phyloP scores from a whole-genome alignment of 2,797 vertebrate genomes.

The Poeciliopsis gracilis region DNA sequence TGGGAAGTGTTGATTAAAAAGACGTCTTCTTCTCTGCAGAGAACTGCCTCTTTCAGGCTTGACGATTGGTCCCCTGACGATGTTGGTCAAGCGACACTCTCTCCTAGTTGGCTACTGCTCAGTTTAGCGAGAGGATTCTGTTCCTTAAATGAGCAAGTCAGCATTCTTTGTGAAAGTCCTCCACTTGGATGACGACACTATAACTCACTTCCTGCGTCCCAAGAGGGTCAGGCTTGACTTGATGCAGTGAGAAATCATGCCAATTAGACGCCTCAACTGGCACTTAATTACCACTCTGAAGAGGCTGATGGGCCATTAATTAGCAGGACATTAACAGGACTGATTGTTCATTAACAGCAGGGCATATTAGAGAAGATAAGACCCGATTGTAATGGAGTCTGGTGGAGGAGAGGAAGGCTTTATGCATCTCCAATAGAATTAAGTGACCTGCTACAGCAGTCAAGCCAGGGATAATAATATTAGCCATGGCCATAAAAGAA shows the following conservation, averaged over 20 bases:
- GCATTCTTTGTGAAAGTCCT: conserved; percentile 68
- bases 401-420: conserved; percentile 57
- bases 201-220: conserved; percentile 77
- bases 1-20: background rate
- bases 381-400: conserved; percentile 69
- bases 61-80: conserved; percentile 44
- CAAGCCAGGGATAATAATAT: conserved; percentile 60
- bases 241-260: conserved; percentile 76
- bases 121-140: conserved; percentile 63
- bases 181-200: conserved; percentile 56
- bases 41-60: conserved; percentile 12
- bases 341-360: conserved; percentile 80
- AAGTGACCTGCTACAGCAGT: conserved; percentile 67
- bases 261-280: conserved; percentile 79
- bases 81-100: conserved; percentile 46
- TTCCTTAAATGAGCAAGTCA: conserved; percentile 65
- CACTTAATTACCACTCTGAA: conserved; percentile 77
- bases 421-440: conserved; percentile 61
- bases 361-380: conserved; percentile 80
- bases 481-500: conserved; percentile 58
- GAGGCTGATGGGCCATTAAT: conserved; percentile 78
- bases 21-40: background rate
- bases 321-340: conserved; percentile 78
- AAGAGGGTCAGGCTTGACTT: conserved; percentile 67
- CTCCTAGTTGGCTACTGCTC: conserved; percentile 36